Percentiles rank a stretch among this genome's conserved stretches.
These are phyloP conservation scores for Poecilia latipinna DNA, from an alignment of 2,113 vertebrate genomes.

Conservation along the genomic window DNA sequence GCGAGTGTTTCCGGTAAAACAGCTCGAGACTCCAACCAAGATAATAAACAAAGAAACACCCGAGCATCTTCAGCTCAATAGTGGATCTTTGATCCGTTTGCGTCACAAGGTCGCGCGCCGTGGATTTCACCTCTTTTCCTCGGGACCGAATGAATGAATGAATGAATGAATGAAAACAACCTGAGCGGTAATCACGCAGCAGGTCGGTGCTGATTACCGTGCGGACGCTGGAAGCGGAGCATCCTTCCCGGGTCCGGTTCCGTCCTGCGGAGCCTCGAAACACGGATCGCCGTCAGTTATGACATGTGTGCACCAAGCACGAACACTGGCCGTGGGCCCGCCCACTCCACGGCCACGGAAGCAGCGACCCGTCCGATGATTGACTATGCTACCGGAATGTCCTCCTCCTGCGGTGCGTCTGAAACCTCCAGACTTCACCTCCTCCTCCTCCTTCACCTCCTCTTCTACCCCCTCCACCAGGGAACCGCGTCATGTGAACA, in stretches of 20 bases:
- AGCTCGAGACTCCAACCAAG: neutral
- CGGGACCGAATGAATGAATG: too few relatives aligned
- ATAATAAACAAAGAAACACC: neutral
- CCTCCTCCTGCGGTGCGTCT: neutral
- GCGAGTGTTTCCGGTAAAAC: neutral
- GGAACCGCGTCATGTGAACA: neutral
- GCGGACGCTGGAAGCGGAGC: constrained; percentile 64
- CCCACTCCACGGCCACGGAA: neutral
- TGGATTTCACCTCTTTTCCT: neutral
- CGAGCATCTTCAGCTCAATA: neutral
- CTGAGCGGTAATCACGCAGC: neutral
- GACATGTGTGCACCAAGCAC: neutral
- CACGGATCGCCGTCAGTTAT: neutral
- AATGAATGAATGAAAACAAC: neutral
- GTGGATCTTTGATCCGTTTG: neutral
- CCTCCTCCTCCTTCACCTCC: too few relatives aligned
- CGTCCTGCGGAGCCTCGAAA: constrained; percentile 7
- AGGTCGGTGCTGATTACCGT: constrained; percentile 54
- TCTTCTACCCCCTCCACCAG: neutral
- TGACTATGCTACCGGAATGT: neutral
- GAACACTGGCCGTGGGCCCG: neutral
- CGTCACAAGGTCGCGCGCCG: constrained; percentile 9
- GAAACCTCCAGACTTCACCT: too few relatives aligned
- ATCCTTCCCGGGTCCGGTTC: constrained; percentile 15
- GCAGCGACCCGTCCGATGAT: too few relatives aligned